Evolutionary conservation across 2,888 invertebrate species (phyloP), one percentile per base, ranked within the genome.

Genomic region (Galerucella pusilla): DNA sequence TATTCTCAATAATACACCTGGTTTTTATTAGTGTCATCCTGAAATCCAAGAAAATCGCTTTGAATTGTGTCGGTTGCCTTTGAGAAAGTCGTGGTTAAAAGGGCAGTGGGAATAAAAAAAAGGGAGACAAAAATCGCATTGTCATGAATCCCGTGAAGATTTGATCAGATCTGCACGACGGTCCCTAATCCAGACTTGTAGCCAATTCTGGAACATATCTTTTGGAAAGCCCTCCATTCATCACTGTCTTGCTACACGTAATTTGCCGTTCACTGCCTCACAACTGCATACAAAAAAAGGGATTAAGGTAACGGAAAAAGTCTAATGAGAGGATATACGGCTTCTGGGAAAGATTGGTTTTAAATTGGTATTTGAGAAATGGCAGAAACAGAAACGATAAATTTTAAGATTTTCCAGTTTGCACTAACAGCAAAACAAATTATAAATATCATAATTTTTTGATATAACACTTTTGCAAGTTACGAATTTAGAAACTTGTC

Each of bases 141-240:
- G 83, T 82, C 81, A 80, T 79, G 77, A 78, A 81, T 81, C 80
- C 79, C 75, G 78, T 76, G 72, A 77, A 78, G 80, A 80, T 81
- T 75, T 77, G 78, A 83, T 83, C 83, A 77, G 79, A 80, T 78
- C 80, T 76, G 63, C 42, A 45, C 25, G 42, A 16, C 35, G 76
- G 80, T 82, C 80, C 77, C 83, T 83, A 83, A 83, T 84, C 83
- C 81, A 76, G 82, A 71, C 83, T 80, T 84, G 84, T 85, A 83
- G 83, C 82, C 84, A 84, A 86, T 86, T 84, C 82, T 83, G 83
- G 81, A 84, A 85, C 85, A 85, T 81, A 84, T 84, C 82, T 83
- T 81, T 83, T 61, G 81, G 81, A 84, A 85, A 83, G 81, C 84
- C 81, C 79, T 79, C 81, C 83, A 85, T 85, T 84, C 84, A 85